Base-by-base conservation (phyloP, 2,113 vertebrate species). In the Vidua macroura region DNA sequence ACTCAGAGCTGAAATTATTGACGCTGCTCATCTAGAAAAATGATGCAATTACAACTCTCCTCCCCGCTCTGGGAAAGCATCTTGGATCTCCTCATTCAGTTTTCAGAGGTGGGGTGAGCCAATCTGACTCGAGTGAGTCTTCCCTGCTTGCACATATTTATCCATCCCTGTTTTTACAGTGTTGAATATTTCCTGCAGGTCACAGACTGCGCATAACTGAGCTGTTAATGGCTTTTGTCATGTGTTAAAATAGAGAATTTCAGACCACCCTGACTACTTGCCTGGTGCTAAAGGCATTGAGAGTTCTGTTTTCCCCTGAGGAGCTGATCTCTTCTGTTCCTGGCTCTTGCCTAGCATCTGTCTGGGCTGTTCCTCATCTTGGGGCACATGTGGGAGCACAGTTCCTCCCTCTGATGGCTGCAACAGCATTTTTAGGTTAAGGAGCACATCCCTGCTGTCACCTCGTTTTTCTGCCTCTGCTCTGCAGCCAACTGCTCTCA, bases 11-110 rank as follows among this genome's bases (percentile, higher is more conserved):
- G 4, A 15, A 83, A 44, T 10, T 9, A 3, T 73, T 89, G 87
- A 91, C 78, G 77, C 56, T 48, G 87, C 76, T 92, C 49, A 41
- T 91, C 72, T 75, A 67, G 70, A 93, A 74, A 83, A 81, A 33
- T 70, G 83, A 75, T 92, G 85, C 52, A 93, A 94, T 83, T 88
- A 63, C 44, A 23, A 24, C 39, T 93, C 60, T 90, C 24, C 88
- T 80, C 69, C 75, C 63, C 7, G 3, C 64, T 68, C 83, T 95
- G 90, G 88, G 88, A 73, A 88, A 69, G 67, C 63, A 39, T 92
- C 78, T 83, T 76, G 76, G 55, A n/a, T 60, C 37, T 95, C 25
- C 60, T 86, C 15, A 13, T 56, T 89, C 53, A 21, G 19, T 39
- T 80, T 73, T 31, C 90, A 80, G 64, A 56, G 76, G 23, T 46